Evolutionary conservation across 2,113 vertebrate species (phyloP).

Genomic region (Galeopterus variegatus): DNA sequence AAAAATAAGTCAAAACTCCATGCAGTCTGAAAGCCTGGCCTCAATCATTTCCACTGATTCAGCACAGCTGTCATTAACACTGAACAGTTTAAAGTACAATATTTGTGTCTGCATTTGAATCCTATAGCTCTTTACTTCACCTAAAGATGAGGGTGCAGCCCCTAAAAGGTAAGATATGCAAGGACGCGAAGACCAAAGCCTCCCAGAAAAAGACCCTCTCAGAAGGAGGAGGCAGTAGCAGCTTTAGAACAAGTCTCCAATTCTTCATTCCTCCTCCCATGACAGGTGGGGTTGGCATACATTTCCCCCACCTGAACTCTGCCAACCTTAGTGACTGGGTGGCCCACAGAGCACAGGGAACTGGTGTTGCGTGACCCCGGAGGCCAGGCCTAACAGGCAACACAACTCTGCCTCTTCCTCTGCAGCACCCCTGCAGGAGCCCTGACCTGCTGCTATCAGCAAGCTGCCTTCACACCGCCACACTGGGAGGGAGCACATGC

Average conservation of each 20-base stretch:
- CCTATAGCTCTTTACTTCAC: slow-evolving; percentile 33
- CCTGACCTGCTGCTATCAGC: neutral
- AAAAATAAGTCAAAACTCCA: neutral
- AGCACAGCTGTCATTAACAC: neutral
- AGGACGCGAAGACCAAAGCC: slow-evolving; percentile 57
- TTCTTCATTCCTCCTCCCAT: neutral
- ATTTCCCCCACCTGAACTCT: neutral
- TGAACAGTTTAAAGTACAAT: slow-evolving; percentile 13
- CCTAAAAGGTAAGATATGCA: neutral
- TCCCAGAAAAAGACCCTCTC: slow-evolving; percentile 77
- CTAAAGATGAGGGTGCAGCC: neutral
- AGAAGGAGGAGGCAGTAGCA: slow-evolving; percentile 58
- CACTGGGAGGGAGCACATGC: neutral
- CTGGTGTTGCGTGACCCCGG: too few relatives aligned
- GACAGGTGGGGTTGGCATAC: too few relatives aligned
- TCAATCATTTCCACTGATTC: slow-evolving; percentile 9
- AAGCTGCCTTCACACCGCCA: neutral
- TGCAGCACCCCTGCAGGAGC: neutral
- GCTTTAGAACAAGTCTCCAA: neutral
- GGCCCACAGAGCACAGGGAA: neutral
- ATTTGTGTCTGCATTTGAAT: slow-evolving; percentile 74
- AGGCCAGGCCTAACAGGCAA: neutral
- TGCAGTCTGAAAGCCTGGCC: neutral
- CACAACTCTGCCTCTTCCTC: neutral
- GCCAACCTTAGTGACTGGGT: neutral